Conservation (phyloP, 2,113 vertebrate genomes). For the Argyrosomus japonicus region DNA sequence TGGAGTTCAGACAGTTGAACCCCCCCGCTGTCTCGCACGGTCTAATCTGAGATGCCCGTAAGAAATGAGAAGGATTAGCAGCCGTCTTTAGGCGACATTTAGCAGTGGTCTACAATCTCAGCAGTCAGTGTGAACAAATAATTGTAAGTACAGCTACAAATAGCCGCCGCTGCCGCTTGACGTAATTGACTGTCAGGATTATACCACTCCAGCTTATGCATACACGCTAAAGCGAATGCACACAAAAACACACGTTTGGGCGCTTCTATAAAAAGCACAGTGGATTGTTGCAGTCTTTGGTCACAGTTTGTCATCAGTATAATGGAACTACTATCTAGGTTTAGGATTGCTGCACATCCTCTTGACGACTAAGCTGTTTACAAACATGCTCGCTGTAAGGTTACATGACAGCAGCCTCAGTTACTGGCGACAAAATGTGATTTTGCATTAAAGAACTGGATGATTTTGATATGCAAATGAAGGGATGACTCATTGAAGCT, state of each 20-base stretch:
- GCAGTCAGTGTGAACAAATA: constrained; percentile 54
- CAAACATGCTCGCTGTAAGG: constrained; percentile 38
- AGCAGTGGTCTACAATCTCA: constrained; percentile 60
- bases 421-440: constrained; percentile 1
- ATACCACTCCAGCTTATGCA: constrained; percentile 29
- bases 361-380: constrained; percentile 54
- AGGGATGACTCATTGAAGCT: neutral
- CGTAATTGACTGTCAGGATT: constrained; percentile 58
- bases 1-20: constrained; percentile 41
- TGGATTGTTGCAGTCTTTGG: neutral
- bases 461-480: constrained; percentile 30
- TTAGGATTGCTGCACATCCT: constrained; percentile 21
- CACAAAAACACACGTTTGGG: constrained; percentile 33
- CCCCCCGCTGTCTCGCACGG: constrained; percentile 26
- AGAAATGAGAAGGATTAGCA: constrained; percentile 74
- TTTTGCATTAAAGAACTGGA: neutral
- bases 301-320: constrained; percentile 23
- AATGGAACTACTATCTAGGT: constrained; percentile 22
- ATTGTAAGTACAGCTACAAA: constrained; percentile 73
- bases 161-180: constrained; percentile 62
- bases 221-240: constrained; percentile 29
- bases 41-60: constrained; percentile 68
- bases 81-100: constrained; percentile 58
- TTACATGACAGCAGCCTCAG: constrained; percentile 7
- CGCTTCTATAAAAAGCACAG: constrained; percentile 18